Percentiles rank a stretch among this genome's conserved stretches.
These are phyloP conservation scores for Pediacus dermestoides DNA, from an alignment of 2,888 invertebrate genomes.

Conservation along the genomic window DNA sequence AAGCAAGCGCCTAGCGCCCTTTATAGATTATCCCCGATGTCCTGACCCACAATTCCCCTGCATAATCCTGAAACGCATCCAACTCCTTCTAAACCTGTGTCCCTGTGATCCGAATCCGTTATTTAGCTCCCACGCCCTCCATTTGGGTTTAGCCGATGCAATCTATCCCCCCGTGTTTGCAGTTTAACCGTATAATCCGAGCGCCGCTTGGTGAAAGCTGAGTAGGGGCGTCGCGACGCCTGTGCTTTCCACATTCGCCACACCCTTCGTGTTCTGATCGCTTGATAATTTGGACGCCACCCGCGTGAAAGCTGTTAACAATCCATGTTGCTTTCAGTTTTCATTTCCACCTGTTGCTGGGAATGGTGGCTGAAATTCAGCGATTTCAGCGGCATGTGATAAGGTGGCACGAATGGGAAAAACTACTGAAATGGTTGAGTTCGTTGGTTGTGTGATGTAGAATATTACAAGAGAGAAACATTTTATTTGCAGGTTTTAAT, in stretches of 20 bases:
- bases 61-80: too few species aligned
- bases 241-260: constrained; percentile 32
- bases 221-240: constrained; percentile 34
- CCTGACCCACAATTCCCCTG: too few species aligned
- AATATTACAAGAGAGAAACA: too few species aligned
- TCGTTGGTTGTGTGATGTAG: too few species aligned
- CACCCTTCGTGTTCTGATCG: constrained; percentile 28
- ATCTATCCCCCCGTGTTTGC: constrained; percentile 14
- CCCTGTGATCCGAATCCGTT: constrained; percentile 37
- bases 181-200: constrained; percentile 22
- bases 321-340: constrained; percentile 5
- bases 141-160: constrained; percentile 17
- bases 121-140: constrained; percentile 40
- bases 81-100: constrained; percentile 28
- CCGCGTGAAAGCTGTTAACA: constrained; percentile 34
- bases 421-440: too few species aligned
- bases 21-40: too few species aligned
- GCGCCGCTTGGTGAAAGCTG: constrained; percentile 25
- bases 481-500: too few species aligned
- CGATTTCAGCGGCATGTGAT: too few species aligned
- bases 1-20: too few species aligned
- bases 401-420: too few species aligned
- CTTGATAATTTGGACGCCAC: constrained; percentile 31
- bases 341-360: too few species aligned
- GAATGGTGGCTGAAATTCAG: too few species aligned